These are phyloP conservation scores for Tylochromis polylepis DNA, from an alignment of 2,113 vertebrate species.

Conservation along the genomic window DNA sequence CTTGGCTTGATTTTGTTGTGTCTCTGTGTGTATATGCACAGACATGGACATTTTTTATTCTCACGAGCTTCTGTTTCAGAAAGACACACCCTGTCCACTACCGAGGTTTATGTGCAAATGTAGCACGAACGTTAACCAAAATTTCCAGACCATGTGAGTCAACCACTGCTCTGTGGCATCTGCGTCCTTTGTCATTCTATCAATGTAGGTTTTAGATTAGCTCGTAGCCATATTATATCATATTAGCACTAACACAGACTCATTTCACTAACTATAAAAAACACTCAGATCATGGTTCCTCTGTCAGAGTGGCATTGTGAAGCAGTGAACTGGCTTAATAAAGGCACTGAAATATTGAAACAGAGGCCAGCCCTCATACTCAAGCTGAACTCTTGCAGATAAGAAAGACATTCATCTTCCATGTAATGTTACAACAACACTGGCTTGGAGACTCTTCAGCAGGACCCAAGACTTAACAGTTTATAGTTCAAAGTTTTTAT, in stretches of 20 bases:
- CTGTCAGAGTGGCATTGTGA: rapidly evolving
- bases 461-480: not conserved
- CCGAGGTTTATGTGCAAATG: not conserved
- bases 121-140: not conserved
- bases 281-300: rapidly evolving
- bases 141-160: not conserved
- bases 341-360: not conserved
- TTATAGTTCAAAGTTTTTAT: not conserved
- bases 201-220: not conserved
- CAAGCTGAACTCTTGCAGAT: not conserved
- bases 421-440: not conserved
- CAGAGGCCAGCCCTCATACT: rapidly evolving
- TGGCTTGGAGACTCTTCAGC: not conserved
- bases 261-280: not conserved
- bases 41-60: not conserved
- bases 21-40: not conserved
- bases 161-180: not conserved
- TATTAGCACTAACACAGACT: not conserved
- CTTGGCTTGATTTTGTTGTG: not conserved
- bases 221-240: not conserved
- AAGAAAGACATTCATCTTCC: not conserved
- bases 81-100: not conserved
- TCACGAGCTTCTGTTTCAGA: not conserved
- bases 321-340: not conserved
- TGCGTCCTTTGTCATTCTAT: not conserved